Evolutionary conservation across 2,888 invertebrate species (phyloP).

Genomic region (Drosophila suboccidentalis): DNA sequence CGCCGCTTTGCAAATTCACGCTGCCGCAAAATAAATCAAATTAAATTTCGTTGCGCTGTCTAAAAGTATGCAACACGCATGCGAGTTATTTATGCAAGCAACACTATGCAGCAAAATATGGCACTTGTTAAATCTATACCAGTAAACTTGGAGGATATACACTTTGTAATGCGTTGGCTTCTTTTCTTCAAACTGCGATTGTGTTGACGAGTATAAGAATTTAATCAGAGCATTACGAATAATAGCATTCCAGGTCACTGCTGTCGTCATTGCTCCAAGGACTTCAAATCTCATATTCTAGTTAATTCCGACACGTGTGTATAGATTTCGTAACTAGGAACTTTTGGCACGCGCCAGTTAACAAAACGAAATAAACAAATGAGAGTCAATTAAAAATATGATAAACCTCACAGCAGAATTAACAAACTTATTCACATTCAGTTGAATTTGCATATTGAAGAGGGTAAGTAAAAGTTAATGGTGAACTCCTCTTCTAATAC

Average conservation of each 20-base stretch:
- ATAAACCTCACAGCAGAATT: not conserved
- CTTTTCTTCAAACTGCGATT: not conserved
- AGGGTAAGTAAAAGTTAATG: not conserved
- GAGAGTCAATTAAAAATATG: conserved; percentile 28
- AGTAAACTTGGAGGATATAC: conserved; percentile 1
- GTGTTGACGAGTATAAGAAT: not conserved
- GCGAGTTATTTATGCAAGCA: not conserved
- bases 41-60: conserved; percentile 45
- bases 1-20: conserved; percentile 15
- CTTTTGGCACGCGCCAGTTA: conserved; percentile 24
- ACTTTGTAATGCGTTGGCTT: not conserved
- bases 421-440: not conserved
- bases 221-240: not conserved
- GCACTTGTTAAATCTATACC: not conserved
- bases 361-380: conserved; percentile 29
- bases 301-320: conserved; percentile 24
- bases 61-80: conserved; percentile 56
- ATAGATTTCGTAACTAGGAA: conserved; percentile 7
- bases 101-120: conserved; percentile 36
- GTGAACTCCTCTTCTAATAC: not conserved
- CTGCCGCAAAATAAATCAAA: conserved; percentile 61
- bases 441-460: conserved; percentile 18
- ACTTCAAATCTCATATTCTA: conserved; percentile 11
- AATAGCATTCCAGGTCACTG: conserved; percentile 40
- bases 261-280: conserved; percentile 49